Percentiles rank a stretch among this genome's conserved stretches.
Conservation (phyloP, 2,113 vertebrate species). For the Epinephelus moara region DNA sequence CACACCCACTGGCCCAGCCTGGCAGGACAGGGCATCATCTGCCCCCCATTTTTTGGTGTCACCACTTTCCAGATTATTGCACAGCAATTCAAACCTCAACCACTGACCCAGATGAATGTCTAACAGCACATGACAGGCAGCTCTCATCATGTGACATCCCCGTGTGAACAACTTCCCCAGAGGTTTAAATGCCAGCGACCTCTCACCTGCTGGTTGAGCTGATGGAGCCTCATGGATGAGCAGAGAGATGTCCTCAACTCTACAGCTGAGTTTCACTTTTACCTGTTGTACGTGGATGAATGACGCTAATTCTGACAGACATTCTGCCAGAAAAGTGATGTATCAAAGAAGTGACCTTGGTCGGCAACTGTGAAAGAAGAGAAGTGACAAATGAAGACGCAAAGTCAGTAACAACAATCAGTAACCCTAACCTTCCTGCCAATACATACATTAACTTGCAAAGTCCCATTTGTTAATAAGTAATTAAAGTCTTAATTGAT, state of each 20-base stretch:
- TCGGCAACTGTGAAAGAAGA: not conserved
- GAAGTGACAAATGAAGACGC: not conserved
- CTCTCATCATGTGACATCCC: not conserved
- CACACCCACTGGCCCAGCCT: not conserved
- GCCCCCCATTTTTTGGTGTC: not conserved
- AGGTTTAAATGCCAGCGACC: not conserved
- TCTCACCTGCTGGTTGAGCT: not conserved
- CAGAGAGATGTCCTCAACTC: not conserved
- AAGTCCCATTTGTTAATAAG: constrained; percentile 20
- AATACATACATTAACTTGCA: constrained; percentile 24
- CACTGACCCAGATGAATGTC: not conserved
- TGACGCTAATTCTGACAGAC: not conserved
- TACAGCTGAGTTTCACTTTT: not conserved
- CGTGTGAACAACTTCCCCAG: constrained; percentile 3
- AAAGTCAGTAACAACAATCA: not conserved
- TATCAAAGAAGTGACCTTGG: not conserved
- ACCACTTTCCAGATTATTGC: constrained; percentile 6
- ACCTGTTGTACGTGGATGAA: not conserved
- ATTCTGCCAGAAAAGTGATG: not conserved
- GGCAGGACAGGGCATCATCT: not conserved
- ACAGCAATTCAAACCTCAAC: not conserved
- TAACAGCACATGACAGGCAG: not conserved
- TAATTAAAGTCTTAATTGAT: constrained; percentile 40
- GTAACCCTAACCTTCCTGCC: not conserved
- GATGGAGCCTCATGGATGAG: not conserved